Base-by-base conservation (phyloP, 2,797 vertebrate species). In the Echeneis naucrates region DNA sequence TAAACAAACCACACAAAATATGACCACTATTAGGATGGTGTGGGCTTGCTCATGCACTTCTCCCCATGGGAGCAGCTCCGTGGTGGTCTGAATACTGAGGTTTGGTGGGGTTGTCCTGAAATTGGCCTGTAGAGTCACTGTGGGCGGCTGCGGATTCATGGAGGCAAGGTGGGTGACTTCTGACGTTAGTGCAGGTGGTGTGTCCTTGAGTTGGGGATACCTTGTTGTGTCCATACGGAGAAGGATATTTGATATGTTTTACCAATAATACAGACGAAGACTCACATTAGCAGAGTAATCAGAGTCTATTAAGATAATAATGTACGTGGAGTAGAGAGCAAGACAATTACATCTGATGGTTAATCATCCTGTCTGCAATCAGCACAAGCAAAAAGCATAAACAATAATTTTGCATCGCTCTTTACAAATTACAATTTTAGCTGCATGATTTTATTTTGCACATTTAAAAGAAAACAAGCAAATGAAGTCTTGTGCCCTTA, bases 1-100 rank as follows among this genome's bases (percentile, higher is more conserved):
- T n/a, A 95, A 60, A 72, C 93, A 95, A 45, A 94, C 93, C 2
- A 80, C 21, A 53, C 87, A 90, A 66, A 95, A 95, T 47, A 94
- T 87, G 32, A 91, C 26, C 8, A 93, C 47, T 10, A 92, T 89
- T 64, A 94, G 53, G 77, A 94, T 77, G 51, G 78, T 88, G 78
- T 93, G 89, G 59, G 85, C 58, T 44, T 90, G 83, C 76, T 93
- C 71, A 72, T 87, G 78, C 37, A 37, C 40, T 30, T 78, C 78
- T 16, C 83, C 85, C 47, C 58, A 73, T 0, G 84, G 84, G 48
- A 82, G 64, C 26, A 14, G 44, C 0, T 83, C 71, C 37, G 81
- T 68, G 17, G 72, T 30, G 42, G 69, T 74, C 58, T 37, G 48
- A 38, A 62, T 55, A 35, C 35, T 38, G 50, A 42, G 40, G 40